phyloP scores from a whole-genome alignment of 2,113 vertebrate genomes.

The Falco punctatus region DNA sequence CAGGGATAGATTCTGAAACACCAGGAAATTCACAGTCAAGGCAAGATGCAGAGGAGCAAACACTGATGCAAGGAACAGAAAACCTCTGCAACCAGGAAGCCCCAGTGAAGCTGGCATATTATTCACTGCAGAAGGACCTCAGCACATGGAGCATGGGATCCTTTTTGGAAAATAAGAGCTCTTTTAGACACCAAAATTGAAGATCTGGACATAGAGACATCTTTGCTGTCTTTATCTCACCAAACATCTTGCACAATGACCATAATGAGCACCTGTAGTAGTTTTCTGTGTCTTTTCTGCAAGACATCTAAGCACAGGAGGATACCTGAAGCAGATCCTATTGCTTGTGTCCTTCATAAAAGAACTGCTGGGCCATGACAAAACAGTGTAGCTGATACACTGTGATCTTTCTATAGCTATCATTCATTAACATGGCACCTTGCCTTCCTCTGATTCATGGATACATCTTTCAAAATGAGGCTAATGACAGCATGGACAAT shows the following conservation, averaged over 20 bases:
- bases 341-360: background rate
- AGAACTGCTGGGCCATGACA: background rate
- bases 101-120: background rate
- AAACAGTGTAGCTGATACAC: background rate
- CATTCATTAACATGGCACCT: background rate
- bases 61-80: background rate
- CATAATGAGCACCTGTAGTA: background rate
- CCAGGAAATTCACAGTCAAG: background rate
- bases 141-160: background rate
- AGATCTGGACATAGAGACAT: background rate
- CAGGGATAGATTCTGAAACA: background rate
- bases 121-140: background rate
- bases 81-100: background rate
- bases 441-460: background rate
- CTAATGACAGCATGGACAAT: background rate
- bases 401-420: background rate
- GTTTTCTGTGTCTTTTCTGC: background rate
- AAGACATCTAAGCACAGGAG: background rate
- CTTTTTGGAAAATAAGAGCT: background rate
- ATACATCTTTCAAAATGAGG: background rate
- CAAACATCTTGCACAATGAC: background rate
- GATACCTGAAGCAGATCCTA: background rate
- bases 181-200: background rate
- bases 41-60: background rate
- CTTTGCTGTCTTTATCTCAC: background rate